phyloP scores from a whole-genome alignment of 2,888 invertebrate genomes.

The Chalcis sispes region DNA sequence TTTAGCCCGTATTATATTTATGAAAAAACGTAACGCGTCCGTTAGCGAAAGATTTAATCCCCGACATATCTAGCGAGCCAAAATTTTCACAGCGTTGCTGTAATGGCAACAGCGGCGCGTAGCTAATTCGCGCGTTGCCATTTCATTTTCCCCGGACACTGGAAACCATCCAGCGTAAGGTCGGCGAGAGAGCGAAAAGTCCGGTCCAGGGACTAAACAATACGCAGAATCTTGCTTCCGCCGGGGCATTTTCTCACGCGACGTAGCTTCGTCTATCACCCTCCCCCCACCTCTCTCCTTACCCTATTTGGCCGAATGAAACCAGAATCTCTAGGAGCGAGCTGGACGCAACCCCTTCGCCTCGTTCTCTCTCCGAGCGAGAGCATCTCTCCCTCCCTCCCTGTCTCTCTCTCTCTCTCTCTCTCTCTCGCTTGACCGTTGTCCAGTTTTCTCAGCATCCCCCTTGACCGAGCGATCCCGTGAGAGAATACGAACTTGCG shows the following conservation, averaged over 20 bases:
- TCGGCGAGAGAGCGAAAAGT: constrained; percentile 21
- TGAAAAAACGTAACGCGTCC: no score
- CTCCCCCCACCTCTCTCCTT: neutral
- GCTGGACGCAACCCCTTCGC: constrained; percentile 69
- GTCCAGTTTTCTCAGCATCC: constrained; percentile 70
- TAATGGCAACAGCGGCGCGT: no score
- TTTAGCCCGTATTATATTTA: no score
- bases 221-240: constrained; percentile 54
- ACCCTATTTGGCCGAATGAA: no score
- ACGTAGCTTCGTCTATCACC: constrained; percentile 61
- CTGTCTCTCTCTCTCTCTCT: no score
- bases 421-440: constrained; percentile 75
- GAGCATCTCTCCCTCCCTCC: constrained; percentile 55
- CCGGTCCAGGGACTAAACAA: constrained; percentile 54
- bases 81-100: no score
- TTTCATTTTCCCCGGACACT: constrained; percentile 29
- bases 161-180: neutral
- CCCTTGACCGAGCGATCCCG: constrained; percentile 53
- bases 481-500: constrained; percentile 45
- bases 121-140: neutral
- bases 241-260: constrained; percentile 74
- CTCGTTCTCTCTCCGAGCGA: constrained; percentile 70
- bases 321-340: constrained; percentile 71
- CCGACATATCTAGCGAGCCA: no score
- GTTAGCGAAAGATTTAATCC: no score